Base-by-base conservation (phyloP, 2,797 vertebrate genomes). In the Threskiornis aethiopicus region DNA sequence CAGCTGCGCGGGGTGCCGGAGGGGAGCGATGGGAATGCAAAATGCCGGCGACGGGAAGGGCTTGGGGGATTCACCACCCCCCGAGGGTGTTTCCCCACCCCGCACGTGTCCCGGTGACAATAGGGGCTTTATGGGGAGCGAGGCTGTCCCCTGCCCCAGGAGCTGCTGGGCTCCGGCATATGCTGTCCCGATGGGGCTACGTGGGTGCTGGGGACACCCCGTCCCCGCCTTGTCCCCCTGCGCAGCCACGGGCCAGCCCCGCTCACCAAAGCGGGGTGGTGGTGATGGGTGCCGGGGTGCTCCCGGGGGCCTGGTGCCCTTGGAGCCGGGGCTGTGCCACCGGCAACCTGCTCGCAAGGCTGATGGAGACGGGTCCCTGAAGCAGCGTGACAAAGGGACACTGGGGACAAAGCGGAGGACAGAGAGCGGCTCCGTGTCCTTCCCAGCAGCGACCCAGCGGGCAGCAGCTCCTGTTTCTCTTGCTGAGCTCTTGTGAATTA, bases 101-200 rank as follows among this genome's bases (percentile, higher is more conserved):
- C 5, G 0, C 80, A 39, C 11, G 6, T 44, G 57, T 41, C 87
- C 39, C 16, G 6, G 87, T 76, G 91, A 95, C 89, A 89, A 87
- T 10, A 1, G 39, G 1, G 78, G 51, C 78, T 87, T 92, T 95
- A 84, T 87, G 84, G 81, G 84, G 2, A 75, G 47, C 0, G 18
- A 25, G 4, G 9, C 11, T 10, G 4, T 2, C 25, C 51, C 64
- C 61, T 21, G 61, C 3, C 55, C 70, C 87, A 17, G 52, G 65
- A 80, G 61, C 33, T 37, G 76, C 83, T 25, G 82, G 29, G 33
- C 6, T 6, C 26, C 4, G 16, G 42, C 24, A 1, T 5, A 58
- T 31, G 78, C 55, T 13, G 0, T 5, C 59, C 71, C 1, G 0
- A 1, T 0, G 72, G 71, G 71, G 47, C 31, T 61, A 42, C 15